Conservation (phyloP, 2,797 vertebrate species). For the Silurus aristotelis region DNA sequence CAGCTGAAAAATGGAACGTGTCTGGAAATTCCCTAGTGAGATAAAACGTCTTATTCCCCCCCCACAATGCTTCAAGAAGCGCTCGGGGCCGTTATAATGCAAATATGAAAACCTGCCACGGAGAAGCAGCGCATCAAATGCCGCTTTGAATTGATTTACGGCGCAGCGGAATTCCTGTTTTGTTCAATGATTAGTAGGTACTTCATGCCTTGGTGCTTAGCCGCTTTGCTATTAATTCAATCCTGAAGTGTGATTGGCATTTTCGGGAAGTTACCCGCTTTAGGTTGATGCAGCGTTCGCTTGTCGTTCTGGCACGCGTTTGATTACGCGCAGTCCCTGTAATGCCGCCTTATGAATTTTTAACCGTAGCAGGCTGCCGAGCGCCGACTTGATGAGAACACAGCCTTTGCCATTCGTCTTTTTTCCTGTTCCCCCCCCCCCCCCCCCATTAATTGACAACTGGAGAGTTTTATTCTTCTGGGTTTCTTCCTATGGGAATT, state of each 20-base stretch:
- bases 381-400: not conserved
- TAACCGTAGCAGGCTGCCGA: not conserved
- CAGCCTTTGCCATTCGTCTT: not conserved
- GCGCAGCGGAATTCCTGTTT: conserved; percentile 34
- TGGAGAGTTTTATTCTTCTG: conserved; percentile 9
- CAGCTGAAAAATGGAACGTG: conserved; percentile 36
- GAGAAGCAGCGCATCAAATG: conserved; percentile 45
- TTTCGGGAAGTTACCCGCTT: not conserved
- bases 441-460: not conserved
- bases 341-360: not conserved
- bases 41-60: conserved; percentile 28
- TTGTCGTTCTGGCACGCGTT: conserved; percentile 27
- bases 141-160: conserved; percentile 49
- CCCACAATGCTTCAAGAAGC: not conserved
- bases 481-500: conserved; percentile 35
- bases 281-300: not conserved
- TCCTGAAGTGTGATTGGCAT: conserved; percentile 4
- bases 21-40: conserved; percentile 38
- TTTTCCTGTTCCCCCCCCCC: too few species aligned
- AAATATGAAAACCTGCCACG: conserved; percentile 33
- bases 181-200: conserved; percentile 18
- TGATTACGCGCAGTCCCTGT: conserved; percentile 5
- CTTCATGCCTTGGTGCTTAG: not conserved
- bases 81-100: conserved; percentile 37
- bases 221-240: conserved; percentile 33